Base-by-base conservation (phyloP, 2,888 invertebrate genomes). In the Trichogramma dendrolimi region DNA sequence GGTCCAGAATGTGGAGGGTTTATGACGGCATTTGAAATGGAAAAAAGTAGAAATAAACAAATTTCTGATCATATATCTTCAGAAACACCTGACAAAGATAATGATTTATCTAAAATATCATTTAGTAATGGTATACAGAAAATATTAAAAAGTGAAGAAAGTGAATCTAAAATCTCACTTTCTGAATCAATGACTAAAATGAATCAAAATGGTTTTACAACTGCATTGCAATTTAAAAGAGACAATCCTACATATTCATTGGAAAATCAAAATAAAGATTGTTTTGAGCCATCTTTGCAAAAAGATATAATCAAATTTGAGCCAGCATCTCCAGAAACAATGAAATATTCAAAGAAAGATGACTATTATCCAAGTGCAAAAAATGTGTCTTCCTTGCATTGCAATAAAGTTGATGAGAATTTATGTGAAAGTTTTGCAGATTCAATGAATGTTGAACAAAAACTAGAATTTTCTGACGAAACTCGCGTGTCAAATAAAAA, bases 1-100 rank as follows among this genome's bases (percentile, higher is more conserved):
- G 8, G 50, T 27, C 50, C 11, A 8, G 11, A 51, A 47, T 62
- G 60, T 51, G 55, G 48, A 51, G 61, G 50, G n/a, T 66, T 66
- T 60, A 56, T 51, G 27, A 66, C 66, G 39, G 63, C 63, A 2
- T 48, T 63, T 49, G 64, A 65, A 61, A 63, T 57, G 40, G 46
- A 48, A 50, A 62, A 53, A 59, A 60, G 27, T 14, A 55, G 47
- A 54, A 60, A 58, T 5, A 4, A 27, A 39, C 10, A 44, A 14
- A 54, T 59, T 53, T 61, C 5, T 14, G 10, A 11, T 50, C 55
- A 55, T 50, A 65, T 55, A 11, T 41, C 14, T 44, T 42, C 38
- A 43, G 6, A 41, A 61, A 60, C 48, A 51, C 5, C 5, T 61
- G 51, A 61, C 2, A 46, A 46, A 46, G 46, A 46, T 10, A 2